Base-by-base conservation (phyloP, 2,797 vertebrate genomes). In the Synanceia verrucosa region DNA sequence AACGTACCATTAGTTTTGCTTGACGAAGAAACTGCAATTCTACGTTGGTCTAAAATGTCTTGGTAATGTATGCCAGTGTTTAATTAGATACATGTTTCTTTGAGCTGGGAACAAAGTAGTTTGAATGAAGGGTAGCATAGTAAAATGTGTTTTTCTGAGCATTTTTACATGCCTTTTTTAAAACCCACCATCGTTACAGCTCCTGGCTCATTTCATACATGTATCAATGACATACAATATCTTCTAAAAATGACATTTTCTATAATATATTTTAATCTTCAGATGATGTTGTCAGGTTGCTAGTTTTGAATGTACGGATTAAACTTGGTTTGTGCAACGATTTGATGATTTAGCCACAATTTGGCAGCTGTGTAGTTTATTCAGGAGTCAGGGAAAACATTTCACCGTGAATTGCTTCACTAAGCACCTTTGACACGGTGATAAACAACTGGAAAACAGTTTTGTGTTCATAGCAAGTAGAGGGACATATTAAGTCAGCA, bases 391-490 rank as follows among this genome's bases (percentile, higher is more conserved):
- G 46, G 74, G 36, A 60, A 63, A 43, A 21, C 39, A 78, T 74
- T 74, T 51, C 56, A 14, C 6, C 16, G 18, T 28, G 34, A 61
- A 57, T 41, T 74, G 46, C 76, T 50, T 57, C 43, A 33, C 24
- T 24, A 59, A 76, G 59, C 62, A 63, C 19, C 72, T 77, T 65
- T 74, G 41, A 52, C 48, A 46, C 41, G 61, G 34, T 65, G 26
- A 73, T 68, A 77, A 82, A 80, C 55, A 80, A 61, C 53, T n/a
- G n/a, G n/a, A n/a, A n/a, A n/a, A n/a, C 9, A 39, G 0, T n/a
- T n/a, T n/a, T n/a, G n/a, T 52, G 33, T 60, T 51, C 50, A 63
- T 41, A 18, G 11, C 9, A 50, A 39, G 5, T 31, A 24, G 13
- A 55, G 28, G 29, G 10, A 23, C 21, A 23, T 51, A 29, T 57